phyloP scores from a whole-genome alignment of 2,113 vertebrate genomes.

The Todiramphus saurophagus region DNA sequence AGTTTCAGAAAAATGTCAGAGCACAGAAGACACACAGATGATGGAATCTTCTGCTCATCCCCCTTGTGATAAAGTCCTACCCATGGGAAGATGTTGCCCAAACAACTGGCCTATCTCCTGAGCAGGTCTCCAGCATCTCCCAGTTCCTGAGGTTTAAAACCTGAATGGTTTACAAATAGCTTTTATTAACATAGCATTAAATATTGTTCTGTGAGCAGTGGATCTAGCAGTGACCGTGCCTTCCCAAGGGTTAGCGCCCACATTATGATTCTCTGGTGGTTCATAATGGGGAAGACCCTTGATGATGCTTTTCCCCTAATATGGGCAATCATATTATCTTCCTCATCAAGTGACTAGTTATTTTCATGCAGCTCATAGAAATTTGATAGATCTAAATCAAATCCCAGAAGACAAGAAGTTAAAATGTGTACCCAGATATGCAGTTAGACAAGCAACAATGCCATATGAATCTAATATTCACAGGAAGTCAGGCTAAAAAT shows the following conservation, averaged over 20 bases:
- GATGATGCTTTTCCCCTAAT: not conserved
- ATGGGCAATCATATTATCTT: rapidly evolving
- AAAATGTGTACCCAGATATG: not conserved
- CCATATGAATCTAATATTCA: not conserved
- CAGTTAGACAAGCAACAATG: not conserved
- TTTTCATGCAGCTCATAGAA: not conserved
- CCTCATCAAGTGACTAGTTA: not conserved
- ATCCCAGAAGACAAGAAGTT: not conserved
- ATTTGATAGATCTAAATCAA: not conserved
- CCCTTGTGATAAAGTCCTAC: not conserved
- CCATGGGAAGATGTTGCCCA: not conserved
- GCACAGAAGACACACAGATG: not conserved
- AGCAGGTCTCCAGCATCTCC: not conserved
- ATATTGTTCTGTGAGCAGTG: not conserved
- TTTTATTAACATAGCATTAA: not conserved
- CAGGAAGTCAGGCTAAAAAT: not conserved
- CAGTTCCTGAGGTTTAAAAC: not conserved
- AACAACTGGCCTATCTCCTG: not conserved
- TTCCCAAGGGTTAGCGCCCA: not conserved
- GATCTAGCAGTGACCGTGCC: rapidly evolving
- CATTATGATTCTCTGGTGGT: rapidly evolving
- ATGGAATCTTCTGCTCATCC: not conserved
- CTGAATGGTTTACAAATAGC: not conserved
- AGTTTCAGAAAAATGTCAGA: not conserved
- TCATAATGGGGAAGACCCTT: not conserved